phyloP scores from a whole-genome alignment of 2,797 vertebrate genomes.

The Poecilia picta region DNA sequence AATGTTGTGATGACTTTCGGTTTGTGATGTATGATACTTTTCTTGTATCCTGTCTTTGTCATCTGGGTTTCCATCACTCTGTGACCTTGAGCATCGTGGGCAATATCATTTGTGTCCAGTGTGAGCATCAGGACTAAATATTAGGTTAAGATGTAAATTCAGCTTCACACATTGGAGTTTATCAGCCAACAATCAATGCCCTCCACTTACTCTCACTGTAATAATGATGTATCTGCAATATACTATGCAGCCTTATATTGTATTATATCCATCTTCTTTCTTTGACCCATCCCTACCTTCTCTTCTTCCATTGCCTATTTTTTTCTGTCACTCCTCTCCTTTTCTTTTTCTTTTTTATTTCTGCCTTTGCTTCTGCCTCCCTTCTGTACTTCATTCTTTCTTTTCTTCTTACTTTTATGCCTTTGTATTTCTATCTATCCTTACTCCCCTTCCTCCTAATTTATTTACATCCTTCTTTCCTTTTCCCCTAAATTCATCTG shows the following conservation, averaged over 20 bases:
- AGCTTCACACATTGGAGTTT: background rate
- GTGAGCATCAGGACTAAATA: background rate
- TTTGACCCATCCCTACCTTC: background rate
- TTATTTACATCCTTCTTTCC: background rate
- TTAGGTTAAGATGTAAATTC: background rate
- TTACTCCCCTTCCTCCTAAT: background rate
- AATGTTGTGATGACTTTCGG: background rate
- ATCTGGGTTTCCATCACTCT: background rate
- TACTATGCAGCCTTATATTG: background rate
- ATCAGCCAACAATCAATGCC: background rate
- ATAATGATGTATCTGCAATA: background rate
- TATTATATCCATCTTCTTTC: background rate
- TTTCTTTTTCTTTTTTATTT: background rate
- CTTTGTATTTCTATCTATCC: background rate
- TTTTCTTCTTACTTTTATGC: background rate
- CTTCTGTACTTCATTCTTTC: background rate
- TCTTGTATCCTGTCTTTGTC: background rate
- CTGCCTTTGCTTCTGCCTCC: background rate
- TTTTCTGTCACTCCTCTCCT: background rate
- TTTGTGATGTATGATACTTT: background rate
- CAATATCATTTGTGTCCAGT: background rate
- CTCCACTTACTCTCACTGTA: background rate
- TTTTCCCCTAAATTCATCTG: background rate
- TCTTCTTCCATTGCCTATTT: background rate
- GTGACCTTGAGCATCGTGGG: background rate